Evolutionary conservation across 2,888 invertebrate species (phyloP).

Genomic region (Odontomyia ornata): DNA sequence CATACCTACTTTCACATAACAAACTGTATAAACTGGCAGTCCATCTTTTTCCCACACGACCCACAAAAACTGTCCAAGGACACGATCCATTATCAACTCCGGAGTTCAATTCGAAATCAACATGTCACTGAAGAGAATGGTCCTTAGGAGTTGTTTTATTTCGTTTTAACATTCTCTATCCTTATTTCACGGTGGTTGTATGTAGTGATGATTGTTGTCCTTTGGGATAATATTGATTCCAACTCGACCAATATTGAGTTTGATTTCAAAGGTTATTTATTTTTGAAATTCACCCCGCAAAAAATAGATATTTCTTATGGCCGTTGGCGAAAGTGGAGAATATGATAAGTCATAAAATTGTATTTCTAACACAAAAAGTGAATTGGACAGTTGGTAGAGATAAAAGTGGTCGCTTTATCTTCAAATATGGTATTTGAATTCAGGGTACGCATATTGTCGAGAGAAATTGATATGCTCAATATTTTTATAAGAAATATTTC

Average conservation of each 20-base stretch:
- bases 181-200: not conserved
- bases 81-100: constrained; percentile 16
- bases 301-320: not conserved
- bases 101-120: constrained; percentile 35
- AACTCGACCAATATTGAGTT: constrained; percentile 40
- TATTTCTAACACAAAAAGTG: too few species aligned
- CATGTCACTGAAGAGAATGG: constrained; percentile 38
- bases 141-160: constrained; percentile 38
- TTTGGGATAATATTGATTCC: constrained; percentile 30
- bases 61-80: constrained; percentile 17
- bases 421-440: too few species aligned
- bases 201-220: constrained; percentile 4
- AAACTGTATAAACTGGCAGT: not conserved
- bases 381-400: too few species aligned
- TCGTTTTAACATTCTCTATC: constrained; percentile 3
- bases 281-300: constrained; percentile 11
- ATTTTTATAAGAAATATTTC: too few species aligned
- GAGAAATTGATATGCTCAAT: too few species aligned
- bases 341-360: not conserved
- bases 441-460: too few species aligned
- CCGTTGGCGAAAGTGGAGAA: not conserved
- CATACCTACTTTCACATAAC: too few species aligned
- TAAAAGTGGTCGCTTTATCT: too few species aligned
- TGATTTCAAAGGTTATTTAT: constrained; percentile 27
- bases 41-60: not conserved